These are phyloP conservation scores for Didymodactylos carnosus DNA, from an alignment of 2,888 invertebrate species.

Conservation along the genomic window DNA sequence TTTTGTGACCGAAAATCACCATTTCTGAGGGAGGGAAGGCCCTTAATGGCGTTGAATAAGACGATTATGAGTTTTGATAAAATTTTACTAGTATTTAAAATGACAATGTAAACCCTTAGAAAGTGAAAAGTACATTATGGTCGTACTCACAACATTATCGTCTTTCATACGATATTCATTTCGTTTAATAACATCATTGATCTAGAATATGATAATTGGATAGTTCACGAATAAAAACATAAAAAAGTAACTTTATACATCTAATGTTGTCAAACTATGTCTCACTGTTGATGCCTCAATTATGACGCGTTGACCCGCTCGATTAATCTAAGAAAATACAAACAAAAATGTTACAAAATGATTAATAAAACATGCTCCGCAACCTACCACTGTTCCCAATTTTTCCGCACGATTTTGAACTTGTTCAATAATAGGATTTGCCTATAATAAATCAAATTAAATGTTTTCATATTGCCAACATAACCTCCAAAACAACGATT, in stretches of 20 bases:
- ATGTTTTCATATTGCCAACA: too few relatives aligned
- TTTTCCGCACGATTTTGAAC: neutral
- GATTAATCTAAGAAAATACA: neutral
- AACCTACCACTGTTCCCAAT: neutral
- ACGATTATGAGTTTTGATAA: too few relatives aligned
- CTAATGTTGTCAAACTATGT: neutral
- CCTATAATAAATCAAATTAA: neutral
- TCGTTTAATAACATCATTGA: neutral
- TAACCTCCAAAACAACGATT: too few relatives aligned
- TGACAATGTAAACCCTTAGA: too few relatives aligned
- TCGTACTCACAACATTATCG: too few relatives aligned
- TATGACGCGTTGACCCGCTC: neutral
- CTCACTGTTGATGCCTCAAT: neutral
- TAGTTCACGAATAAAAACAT: neutral
- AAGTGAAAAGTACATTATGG: too few relatives aligned
- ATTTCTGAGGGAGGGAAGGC: too few relatives aligned
- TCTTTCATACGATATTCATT: too few relatives aligned
- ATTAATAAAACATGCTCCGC: neutral
- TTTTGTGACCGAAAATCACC: too few relatives aligned
- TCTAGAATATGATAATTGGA: neutral
- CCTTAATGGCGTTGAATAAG: too few relatives aligned
- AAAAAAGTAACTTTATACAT: neutral
- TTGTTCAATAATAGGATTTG: neutral
- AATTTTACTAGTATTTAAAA: too few relatives aligned
- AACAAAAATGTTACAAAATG: neutral